Evolutionary conservation across 2,113 vertebrate genomes (phyloP), one percentile per base, ranked within the genome.

Genomic region (Lycaon pictus): DNA sequence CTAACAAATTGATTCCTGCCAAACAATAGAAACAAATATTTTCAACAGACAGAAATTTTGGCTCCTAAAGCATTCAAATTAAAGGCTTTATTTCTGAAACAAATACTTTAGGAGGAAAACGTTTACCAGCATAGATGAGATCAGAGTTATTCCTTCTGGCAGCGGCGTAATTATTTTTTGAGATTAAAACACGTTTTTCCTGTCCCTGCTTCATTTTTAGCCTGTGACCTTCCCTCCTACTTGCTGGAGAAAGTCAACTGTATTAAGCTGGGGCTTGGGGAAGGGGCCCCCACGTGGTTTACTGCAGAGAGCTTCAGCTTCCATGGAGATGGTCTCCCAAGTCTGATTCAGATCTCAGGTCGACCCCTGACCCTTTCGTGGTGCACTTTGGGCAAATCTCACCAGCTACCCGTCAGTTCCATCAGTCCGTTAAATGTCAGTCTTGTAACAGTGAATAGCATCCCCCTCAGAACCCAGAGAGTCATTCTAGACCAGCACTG

Each of bases 1-100:
- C 98, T 97, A 92, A 96, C 96, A 96, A 97, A 98, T 97, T 93
- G 97, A 97, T 98, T 97, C 97, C 97, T 98, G 98, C 98, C 97
- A 98, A 97, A 98, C 98, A 98, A 98, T 98, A 88, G 98, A 96
- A 97, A 97, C 96, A 97, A 98, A 97, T 97, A 97, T 97, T 98
- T 98, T 96, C 97, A 98, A 88, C 96, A 98, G 98, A 96, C 97
- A 97, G 97, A 97, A 97, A 97, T 94, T 93, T 97, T 98, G 98
- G 97, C 97, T 97, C 87, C 65, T 37, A 85, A 92, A 95, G 76
- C 81, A 82, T 93, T 96, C 97, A 97, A 98, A 98, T 97, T 96
- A 97, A 98, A 97, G 97, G 95, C 97, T 97, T 77, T 96, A 97
- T 97, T 98, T 98, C 92, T 97, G 97, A 97, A 98, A 97, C 97